Evolutionary conservation across 2,888 invertebrate species (phyloP).

Genomic region (Mycogona germanica): DNA sequence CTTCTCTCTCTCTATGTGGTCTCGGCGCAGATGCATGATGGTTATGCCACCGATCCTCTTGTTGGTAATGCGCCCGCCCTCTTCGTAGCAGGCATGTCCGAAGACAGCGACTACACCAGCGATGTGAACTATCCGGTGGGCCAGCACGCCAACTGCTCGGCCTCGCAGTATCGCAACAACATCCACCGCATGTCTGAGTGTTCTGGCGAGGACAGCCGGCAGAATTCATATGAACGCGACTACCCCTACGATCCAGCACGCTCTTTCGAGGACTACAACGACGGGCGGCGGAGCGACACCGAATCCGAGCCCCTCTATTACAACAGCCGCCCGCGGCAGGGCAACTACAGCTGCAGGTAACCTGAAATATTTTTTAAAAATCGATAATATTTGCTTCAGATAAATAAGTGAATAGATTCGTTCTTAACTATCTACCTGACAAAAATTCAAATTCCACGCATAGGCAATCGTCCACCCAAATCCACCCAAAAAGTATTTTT

Average conservation of each 20-base stretch:
- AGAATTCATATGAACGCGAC: slow-evolving; percentile 71
- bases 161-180: slow-evolving; percentile 69
- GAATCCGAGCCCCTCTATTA: slow-evolving; percentile 53
- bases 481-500: background rate
- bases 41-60: no score
- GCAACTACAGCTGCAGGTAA: slow-evolving; percentile 10
- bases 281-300: slow-evolving; percentile 28
- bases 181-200: slow-evolving; percentile 65
- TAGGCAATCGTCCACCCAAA: no score
- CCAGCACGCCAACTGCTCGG: slow-evolving; percentile 74
- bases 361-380: background rate
- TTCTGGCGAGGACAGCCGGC: slow-evolving; percentile 63
- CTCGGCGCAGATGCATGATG: no score
- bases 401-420: background rate
- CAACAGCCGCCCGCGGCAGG: slow-evolving; percentile 62
- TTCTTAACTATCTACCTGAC: no score
- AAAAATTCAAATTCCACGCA: no score
- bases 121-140: slow-evolving; percentile 88
- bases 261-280: slow-evolving; percentile 36
- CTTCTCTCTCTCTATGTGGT: no score
- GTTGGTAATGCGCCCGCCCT: background rate
- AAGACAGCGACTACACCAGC: slow-evolving; percentile 94
- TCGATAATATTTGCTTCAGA: background rate
- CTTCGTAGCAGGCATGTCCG: slow-evolving; percentile 67
- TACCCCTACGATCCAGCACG: slow-evolving; percentile 35